These are phyloP conservation scores for Cheilosia variabilis DNA, from an alignment of 2,888 invertebrate genomes.

Conservation along the genomic window DNA sequence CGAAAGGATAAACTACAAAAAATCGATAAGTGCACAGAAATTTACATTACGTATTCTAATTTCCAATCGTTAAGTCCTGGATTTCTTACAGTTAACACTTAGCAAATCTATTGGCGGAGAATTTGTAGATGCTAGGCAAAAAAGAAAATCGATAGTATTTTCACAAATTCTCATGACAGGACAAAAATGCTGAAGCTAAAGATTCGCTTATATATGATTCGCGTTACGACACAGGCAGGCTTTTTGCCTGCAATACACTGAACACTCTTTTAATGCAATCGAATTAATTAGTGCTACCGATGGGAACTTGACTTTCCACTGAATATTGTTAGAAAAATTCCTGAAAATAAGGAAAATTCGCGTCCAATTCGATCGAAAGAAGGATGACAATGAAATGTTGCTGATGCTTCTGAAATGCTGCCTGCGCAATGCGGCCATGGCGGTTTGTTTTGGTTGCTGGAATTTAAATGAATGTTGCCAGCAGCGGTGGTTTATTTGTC, in stretches of 20 bases:
- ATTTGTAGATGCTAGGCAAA: slow-evolving; percentile 44
- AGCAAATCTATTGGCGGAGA: slow-evolving; percentile 4
- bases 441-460: slow-evolving; percentile 68
- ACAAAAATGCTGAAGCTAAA: slow-evolving; percentile 27
- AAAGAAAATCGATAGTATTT: slow-evolving; percentile 68
- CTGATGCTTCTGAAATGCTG: slow-evolving; percentile 11
- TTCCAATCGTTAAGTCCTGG: slow-evolving; percentile 1
- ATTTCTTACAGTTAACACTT: slow-evolving; percentile 48
- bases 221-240: slow-evolving; percentile 6
- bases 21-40: slow-evolving; percentile 8
- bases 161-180: slow-evolving; percentile 35
- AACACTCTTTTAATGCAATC: slow-evolving; percentile 1
- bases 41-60: slow-evolving; percentile 13
- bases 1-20: background rate
- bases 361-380: slow-evolving; percentile 66
- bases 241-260: background rate
- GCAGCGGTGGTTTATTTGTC: background rate
- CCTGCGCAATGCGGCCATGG: slow-evolving; percentile 44
- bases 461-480: slow-evolving; percentile 55
- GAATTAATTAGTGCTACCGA: background rate
- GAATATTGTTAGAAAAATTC: slow-evolving; percentile 9
- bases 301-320: slow-evolving; percentile 4
- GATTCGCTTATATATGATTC: slow-evolving; percentile 1
- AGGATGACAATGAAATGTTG: slow-evolving; percentile 74
- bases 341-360: slow-evolving; percentile 43